These are phyloP conservation scores for Drymonia ruficornis DNA, from an alignment of 2,888 invertebrate genomes.

Conservation along the genomic window DNA sequence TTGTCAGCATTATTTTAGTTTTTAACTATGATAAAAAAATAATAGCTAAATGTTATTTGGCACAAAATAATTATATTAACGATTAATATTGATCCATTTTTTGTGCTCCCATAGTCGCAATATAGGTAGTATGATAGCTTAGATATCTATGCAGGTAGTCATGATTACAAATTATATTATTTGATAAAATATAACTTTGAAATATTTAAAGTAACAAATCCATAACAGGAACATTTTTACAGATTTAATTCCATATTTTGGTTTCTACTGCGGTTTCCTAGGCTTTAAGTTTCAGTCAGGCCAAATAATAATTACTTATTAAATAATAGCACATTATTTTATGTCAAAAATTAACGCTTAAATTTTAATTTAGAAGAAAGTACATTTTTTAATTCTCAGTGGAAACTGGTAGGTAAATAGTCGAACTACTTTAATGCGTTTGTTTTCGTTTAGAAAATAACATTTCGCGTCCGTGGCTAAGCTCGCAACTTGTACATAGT, in stretches of 20 bases:
- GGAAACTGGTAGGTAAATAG: too few relatives aligned
- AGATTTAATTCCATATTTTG: conserved; percentile 7
- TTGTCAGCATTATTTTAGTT: background rate
- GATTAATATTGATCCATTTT: conserved; percentile 55
- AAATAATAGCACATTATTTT: too few relatives aligned
- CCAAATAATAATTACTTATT: too few relatives aligned
- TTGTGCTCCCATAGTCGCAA: conserved; percentile 63
- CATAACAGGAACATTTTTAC: conserved; percentile 68
- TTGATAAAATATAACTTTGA: conserved; percentile 47
- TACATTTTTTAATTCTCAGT: too few relatives aligned
- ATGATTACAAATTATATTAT: conserved; percentile 21
- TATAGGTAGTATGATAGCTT: background rate
- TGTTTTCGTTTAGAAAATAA: conserved; percentile 41
- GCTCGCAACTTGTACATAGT: conserved; percentile 67
- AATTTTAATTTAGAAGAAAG: too few relatives aligned
- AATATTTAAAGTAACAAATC: conserved; percentile 67
- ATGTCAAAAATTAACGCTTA: too few relatives aligned
- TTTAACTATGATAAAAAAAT: background rate
- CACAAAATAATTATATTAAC: conserved; percentile 48
- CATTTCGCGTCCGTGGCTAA: conserved; percentile 48
- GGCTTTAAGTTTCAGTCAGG: too few relatives aligned
- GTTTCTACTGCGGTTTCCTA: background rate
- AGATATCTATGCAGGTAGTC: conserved; percentile 14
- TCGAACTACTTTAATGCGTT: background rate
- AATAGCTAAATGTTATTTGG: conserved; percentile 38